Evolutionary conservation across 2,113 vertebrate species (phyloP).

Genomic region (Corythaeola cristata): DNA sequence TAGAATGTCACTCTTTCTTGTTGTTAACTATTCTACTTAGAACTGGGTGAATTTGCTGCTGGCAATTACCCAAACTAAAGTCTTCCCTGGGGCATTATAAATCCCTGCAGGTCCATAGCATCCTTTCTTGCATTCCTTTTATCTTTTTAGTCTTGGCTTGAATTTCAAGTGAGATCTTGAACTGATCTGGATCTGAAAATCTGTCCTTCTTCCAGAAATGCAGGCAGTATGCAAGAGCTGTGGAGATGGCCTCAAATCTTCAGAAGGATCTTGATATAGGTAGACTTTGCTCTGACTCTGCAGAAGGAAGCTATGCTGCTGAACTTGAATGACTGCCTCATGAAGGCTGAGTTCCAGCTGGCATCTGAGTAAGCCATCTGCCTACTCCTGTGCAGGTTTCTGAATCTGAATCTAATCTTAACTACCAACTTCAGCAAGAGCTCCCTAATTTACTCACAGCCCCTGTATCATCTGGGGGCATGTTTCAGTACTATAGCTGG

Average conservation of each 20-base stretch:
- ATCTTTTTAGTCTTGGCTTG: background rate
- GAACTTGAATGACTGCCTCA: slow-evolving; percentile 24
- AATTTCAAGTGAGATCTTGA: background rate
- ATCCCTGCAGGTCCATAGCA: background rate
- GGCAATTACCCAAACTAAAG: background rate
- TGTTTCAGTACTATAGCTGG: slow-evolving; percentile 49
- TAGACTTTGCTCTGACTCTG: background rate
- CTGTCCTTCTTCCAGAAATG: background rate
- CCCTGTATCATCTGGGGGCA: slow-evolving; percentile 43
- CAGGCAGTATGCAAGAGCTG: background rate
- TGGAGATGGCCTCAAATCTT: background rate
- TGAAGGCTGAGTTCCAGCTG: slow-evolving; percentile 57
- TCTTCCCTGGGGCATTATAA: background rate
- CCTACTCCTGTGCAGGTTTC: slow-evolving; percentile 45
- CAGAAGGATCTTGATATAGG: background rate
- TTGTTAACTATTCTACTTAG: background rate
- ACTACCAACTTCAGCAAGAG: slow-evolving; percentile 59
- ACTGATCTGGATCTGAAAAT: background rate
- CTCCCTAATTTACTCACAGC: slow-evolving; percentile 49
- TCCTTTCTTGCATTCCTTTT: background rate
- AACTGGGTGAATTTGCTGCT: background rate
- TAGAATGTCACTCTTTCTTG: background rate
- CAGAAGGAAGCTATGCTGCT: background rate
- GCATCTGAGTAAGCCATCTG: slow-evolving; percentile 49
- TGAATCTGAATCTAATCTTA: slow-evolving; percentile 62